Percentiles rank a stretch among this genome's conserved stretches.
Conservation (phyloP, 2,888 invertebrate genomes). For the Coenonympha arcania region DNA sequence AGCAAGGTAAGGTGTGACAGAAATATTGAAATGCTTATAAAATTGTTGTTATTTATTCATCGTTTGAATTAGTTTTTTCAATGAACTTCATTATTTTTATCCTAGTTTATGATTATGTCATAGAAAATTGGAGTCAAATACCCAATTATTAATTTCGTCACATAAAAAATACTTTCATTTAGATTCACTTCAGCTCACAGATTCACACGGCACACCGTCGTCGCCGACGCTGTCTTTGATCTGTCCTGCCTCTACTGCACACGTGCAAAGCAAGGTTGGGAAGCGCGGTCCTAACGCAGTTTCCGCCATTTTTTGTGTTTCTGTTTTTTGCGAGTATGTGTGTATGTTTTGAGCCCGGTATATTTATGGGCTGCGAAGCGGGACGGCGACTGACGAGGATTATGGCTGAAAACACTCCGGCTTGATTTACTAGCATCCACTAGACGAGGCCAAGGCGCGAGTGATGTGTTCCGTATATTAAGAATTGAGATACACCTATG, state of each 20-base stretch:
- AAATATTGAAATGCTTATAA: too few species aligned
- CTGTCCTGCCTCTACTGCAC: background rate
- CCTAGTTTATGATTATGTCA: too few species aligned
- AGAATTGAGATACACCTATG: background rate
- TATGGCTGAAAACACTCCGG: conserved; percentile 26
- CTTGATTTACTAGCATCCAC: conserved; percentile 22
- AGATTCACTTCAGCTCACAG: too few species aligned
- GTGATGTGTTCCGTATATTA: background rate
- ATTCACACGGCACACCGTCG: too few species aligned
- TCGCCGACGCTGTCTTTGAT: too few species aligned
- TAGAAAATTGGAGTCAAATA: too few species aligned
- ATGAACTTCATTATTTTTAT: too few species aligned
- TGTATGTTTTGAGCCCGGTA: conserved; percentile 56
- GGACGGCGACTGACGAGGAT: conserved; percentile 34
- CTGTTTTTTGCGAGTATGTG: conserved; percentile 26
- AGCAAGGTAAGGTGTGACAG: too few species aligned
- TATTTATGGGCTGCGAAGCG: conserved; percentile 61
- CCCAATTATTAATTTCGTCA: too few species aligned
- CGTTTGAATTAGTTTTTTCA: too few species aligned
- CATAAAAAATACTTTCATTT: too few species aligned
- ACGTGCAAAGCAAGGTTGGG: conserved; percentile 18
- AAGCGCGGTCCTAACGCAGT: conserved; percentile 7
- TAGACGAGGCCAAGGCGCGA: background rate
- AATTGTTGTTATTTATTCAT: too few species aligned
- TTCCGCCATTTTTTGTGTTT: conserved; percentile 17